These are phyloP conservation scores for Plutomurus gul DNA, from an alignment of 1,140 invertebrate species.

Conservation along the genomic window DNA sequence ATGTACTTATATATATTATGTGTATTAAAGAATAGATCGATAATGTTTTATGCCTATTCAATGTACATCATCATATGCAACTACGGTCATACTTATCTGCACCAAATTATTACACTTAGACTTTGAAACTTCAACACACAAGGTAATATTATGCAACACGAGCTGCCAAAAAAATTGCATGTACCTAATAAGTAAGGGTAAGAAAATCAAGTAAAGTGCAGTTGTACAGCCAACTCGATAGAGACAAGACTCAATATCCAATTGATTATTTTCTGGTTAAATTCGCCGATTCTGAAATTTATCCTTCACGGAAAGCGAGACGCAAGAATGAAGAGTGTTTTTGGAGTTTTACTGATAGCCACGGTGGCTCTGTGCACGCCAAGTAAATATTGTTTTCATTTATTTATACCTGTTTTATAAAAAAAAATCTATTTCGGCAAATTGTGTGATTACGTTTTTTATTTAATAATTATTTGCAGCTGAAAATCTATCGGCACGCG, in stretches of 20 bases:
- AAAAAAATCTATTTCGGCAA: background rate
- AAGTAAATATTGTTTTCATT: background rate
- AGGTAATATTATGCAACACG: background rate
- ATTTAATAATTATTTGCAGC: background rate
- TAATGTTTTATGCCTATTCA: too few species aligned
- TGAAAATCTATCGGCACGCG: background rate
- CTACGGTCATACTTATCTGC: background rate
- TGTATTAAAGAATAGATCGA: too few species aligned
- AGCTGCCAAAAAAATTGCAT: background rate
- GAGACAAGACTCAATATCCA: conserved; percentile 19
- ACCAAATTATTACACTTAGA: background rate
- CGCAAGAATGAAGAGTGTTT: conserved; percentile 13
- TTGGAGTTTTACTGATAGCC: conserved; percentile 33
- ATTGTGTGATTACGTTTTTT: background rate
- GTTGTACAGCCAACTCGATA: conserved; percentile 22
- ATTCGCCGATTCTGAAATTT: background rate
- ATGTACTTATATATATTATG: too few species aligned
- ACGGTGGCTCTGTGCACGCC: background rate
- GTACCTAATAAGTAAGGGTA: conserved; percentile 17
- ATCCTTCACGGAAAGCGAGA: background rate
- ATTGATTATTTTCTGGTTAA: too few species aligned
- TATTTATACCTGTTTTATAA: background rate
- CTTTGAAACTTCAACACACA: background rate
- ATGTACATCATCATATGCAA: too few species aligned
- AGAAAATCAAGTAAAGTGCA: background rate